Evolutionary conservation across 2,888 invertebrate species (phyloP), one percentile per base, ranked within the genome.

Genomic region (Eupithecia subfuscata): DNA sequence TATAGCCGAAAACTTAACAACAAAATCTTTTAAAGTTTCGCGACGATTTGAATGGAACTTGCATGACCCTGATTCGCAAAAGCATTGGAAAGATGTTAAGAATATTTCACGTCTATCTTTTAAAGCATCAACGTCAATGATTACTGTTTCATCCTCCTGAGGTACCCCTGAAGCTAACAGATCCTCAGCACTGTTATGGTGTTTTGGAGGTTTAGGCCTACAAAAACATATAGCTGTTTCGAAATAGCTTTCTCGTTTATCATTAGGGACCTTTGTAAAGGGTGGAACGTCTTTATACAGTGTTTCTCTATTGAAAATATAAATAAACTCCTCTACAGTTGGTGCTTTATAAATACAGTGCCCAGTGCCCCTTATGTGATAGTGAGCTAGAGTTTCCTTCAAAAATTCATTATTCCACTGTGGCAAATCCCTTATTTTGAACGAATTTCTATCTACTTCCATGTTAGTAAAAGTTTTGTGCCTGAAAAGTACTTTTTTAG

Each of bases 191-290:
- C 94, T 95, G 69, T 85, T 91, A 75, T 94, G 94, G 81, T 91
- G 89, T 80, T 94, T 94, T 9, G 89, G 88, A 30, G 91, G 90
- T 79, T 82, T 87, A 4, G 92, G 92, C 79, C 89, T 91, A 86
- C 95, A 95, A 82, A 95, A 95, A 79, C 95, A 95, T 78, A 95
- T 93, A 18, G 92, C 92, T n/a, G 93, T 93, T 88, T 95, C 95
- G 82, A 87, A 93, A 83, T 91, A 91, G 81, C 92, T 92, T 74
- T 93, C 90, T 78, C 92, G 87, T 81, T 88, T 91, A 60, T 87
- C 82, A 79, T 89, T 89, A 11, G 89, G 85, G 11, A 90, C 82
- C 85, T 91, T 91, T 16, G 85, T 86, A 80, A 92, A 91, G 2
- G 92, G 90, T 60, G 89, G 87, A 9, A 87, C 88, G 75, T 92